phyloP scores from a whole-genome alignment of 2,113 vertebrate genomes.

The Tachycineta bicolor region DNA sequence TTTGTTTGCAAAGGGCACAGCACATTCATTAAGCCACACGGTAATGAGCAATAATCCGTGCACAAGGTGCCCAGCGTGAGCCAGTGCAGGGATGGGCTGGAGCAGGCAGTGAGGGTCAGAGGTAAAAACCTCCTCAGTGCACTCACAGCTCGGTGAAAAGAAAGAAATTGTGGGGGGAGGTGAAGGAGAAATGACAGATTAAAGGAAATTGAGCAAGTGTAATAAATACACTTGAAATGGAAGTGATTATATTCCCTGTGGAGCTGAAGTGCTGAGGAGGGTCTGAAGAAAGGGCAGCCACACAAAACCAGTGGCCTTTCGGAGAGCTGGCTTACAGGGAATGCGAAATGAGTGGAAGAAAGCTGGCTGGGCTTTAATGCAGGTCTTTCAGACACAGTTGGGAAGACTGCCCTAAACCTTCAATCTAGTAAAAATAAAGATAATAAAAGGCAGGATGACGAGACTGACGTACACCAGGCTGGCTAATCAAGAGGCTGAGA shows the following conservation, averaged over 20 bases:
- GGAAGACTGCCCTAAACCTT: neutral
- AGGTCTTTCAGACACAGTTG: neutral
- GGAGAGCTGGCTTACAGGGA: neutral
- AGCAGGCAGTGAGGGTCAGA: neutral
- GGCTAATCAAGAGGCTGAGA: neutral
- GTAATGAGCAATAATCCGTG: neutral
- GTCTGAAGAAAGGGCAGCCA: neutral
- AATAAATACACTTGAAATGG: slow-evolving; percentile 58
- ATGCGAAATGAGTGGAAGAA: neutral
- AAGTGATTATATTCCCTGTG: slow-evolving; percentile 31
- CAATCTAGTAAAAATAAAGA: neutral
- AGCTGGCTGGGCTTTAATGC: neutral
- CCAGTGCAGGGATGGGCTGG: neutral
- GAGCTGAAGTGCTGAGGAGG: slow-evolving; percentile 36
- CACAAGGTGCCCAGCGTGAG: neutral
- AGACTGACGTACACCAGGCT: neutral
- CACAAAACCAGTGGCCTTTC: neutral
- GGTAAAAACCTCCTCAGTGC: slow-evolving; percentile 3
- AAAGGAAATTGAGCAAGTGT: slow-evolving; percentile 43
- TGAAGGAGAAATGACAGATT: slow-evolving; percentile 14
- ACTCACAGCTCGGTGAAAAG: neutral
- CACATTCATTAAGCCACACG: neutral
- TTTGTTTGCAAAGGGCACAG: neutral
- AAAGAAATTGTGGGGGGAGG: neutral
- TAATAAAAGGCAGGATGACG: neutral